Evolutionary conservation across 1,140 invertebrate species (phyloP), one percentile per base, ranked within the genome.

Genomic region (Marisa cornuarietis): DNA sequence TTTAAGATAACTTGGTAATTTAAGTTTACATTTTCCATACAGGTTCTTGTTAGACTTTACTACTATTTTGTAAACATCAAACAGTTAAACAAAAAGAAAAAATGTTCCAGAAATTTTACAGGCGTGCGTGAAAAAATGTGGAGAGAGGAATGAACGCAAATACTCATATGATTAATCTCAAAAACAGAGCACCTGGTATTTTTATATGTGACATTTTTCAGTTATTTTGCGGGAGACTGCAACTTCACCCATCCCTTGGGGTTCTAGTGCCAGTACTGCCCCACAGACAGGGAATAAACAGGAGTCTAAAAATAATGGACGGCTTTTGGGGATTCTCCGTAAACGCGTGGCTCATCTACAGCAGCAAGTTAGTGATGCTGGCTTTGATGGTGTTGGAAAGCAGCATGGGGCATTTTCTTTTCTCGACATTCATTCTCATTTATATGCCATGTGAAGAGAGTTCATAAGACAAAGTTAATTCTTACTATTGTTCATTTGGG

Each of bases 311-410:
- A 54, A 42, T 20, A 69, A 79, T 0, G 49, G 80, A 6, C 79
- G 85, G 80, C 88, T 88, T 71, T 69, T 87, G 18, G 82, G 82
- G 69, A 79, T 85, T 26, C 79, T 87, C 22, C 86, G 87, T 76
- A 86, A 89, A 66, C 79, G 88, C 71, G 81, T 90, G 11, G 68
- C 72, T 3, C 82, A 85, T 68, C 85, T 89, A 0, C 85, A 87
- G 62, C 87, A 87, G 69, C 88, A 90, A 83, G 87, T 90, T 75
- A 66, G 31, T 31, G 3, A 24, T 26, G 14, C 11, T 61, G 54
- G 76, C 51, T 52, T 74, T 73, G 7, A n/a, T 71, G 69, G 52
- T 24, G 49, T 26, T n/a, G 16, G 31, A 58, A 42, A 42, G 31
- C 31, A 42, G 31, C 31, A 42, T 6, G 31, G 31, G 31, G 31